These are phyloP conservation scores for Apaloderma vittatum DNA, from an alignment of 2,113 vertebrate species.

Conservation along the genomic window DNA sequence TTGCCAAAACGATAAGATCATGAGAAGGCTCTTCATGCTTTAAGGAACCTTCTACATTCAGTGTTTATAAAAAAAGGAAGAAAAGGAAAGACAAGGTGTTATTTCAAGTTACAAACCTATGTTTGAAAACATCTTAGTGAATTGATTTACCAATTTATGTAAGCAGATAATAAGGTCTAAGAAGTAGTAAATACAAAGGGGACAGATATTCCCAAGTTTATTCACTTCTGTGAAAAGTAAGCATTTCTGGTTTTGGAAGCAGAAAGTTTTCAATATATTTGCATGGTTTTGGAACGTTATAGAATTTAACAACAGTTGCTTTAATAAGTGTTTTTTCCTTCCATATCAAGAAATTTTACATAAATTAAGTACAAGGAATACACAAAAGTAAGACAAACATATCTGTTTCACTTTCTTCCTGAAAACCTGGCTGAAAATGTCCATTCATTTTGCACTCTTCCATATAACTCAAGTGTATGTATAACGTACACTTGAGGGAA, in stretches of 20 bases:
- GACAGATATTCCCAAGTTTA: not conserved
- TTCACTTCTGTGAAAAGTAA: not conserved
- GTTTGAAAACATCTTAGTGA: not conserved
- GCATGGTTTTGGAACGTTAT: not conserved
- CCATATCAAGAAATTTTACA: not conserved
- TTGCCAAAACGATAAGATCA: slow-evolving; percentile 80
- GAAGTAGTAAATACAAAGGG: not conserved
- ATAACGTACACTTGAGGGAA: not conserved
- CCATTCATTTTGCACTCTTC: not conserved
- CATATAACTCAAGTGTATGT: not conserved
- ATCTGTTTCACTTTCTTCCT: not conserved
- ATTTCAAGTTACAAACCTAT: not conserved
- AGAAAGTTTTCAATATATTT: not conserved
- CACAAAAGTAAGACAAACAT: not conserved
- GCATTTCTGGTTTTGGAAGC: not conserved
- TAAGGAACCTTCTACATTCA: slow-evolving; percentile 36
- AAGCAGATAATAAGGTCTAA: not conserved
- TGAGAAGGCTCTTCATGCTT: slow-evolving; percentile 56
- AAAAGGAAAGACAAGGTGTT: not conserved
- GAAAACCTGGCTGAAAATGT: not conserved
- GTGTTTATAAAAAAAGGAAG: not conserved
- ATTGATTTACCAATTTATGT: not conserved
- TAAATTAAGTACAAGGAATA: not conserved
- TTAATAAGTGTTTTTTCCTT: not conserved
- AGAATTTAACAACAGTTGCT: not conserved